Evolutionary conservation across 1,140 invertebrate genomes (phyloP).

Genomic region (Ceratina japonica): DNA sequence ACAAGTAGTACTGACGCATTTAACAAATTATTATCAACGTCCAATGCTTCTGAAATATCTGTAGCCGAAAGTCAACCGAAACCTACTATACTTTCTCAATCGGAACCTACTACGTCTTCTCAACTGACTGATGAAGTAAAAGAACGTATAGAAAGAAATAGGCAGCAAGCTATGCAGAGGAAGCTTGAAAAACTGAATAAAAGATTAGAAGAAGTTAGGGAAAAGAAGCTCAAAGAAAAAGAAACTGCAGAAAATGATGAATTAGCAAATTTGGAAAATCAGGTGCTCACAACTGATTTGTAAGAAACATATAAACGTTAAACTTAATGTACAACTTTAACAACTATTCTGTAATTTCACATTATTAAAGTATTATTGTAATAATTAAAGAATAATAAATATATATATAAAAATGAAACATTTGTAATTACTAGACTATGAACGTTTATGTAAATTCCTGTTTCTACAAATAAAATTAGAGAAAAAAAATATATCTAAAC

Average conservation of each 20-base stretch:
- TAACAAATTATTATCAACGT: constrained; percentile 44
- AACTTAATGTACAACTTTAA: background rate
- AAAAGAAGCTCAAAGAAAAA: constrained; percentile 31
- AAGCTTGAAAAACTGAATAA: constrained; percentile 59
- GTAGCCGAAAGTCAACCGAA: background rate
- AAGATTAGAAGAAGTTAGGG: constrained; percentile 32
- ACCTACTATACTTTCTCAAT: background rate
- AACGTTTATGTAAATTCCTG: constrained; percentile 5
- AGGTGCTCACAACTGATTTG: background rate
- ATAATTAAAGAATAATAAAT: too few species aligned
- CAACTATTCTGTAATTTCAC: background rate
- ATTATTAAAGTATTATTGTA: constrained; percentile 28
- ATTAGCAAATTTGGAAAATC: background rate
- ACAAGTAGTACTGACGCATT: constrained; percentile 29
- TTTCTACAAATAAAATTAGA: too few species aligned
- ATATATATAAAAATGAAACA: too few species aligned
- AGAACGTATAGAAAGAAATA: constrained; percentile 68
- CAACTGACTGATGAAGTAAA: constrained; percentile 65
- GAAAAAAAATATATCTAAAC: too few species aligned
- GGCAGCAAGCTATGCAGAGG: constrained; percentile 64
- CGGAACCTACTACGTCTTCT: constrained; percentile 2
- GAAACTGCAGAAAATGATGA: background rate
- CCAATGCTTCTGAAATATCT: background rate
- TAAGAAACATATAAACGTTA: background rate
- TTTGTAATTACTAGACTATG: too few species aligned